Evolutionary conservation across 1,140 invertebrate species (phyloP), one percentile per base, ranked within the genome.

Genomic region (Bursaphelenchus mucronatus): DNA sequence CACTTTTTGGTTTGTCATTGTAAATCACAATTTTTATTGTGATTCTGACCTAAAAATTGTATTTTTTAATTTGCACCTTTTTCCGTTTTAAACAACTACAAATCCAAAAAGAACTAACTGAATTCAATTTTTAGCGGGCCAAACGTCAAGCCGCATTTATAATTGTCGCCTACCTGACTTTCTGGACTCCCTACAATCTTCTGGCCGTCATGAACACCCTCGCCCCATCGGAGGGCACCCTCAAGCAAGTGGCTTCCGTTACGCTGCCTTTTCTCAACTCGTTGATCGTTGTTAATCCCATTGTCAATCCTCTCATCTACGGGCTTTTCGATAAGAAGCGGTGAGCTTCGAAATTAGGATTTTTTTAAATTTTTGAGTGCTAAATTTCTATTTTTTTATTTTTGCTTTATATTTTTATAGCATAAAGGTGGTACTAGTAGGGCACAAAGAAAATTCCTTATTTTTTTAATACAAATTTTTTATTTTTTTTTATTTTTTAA

Each of bases 151-250:
- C 71, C 13, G 70, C 77, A 9, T 49, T 78, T 6, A 78, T 80
- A 47, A 51, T 78, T 3, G 49, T 74, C 8, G 77, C 77, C 10
- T 78, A 78, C 67, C 50, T 78, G 54, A 76, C 69, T 10, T 73
- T 78, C 49, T 78, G 76, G 76, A 71, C 71, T 21, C 76, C 76
- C 8, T 78, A 78, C 53, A 77, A 78, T 51, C 17, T 80, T 11
- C 54, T 78, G 53, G 73, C 76, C 11, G 64, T 80, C 7, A 49
- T 78, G 40, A 78, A 79, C 58, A 68, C 64, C 9, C 74, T 67
- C 45, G 51, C 69, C 17, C 54, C 71, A 40, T 64, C 69, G 30
- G 71, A 70, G 19, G 71, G 76, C 45, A n/a, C 64, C 40, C 40
- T 77, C 11, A 70, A 73, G 39, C 44, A 76, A 55, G 65, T 78